Percentiles rank a stretch among this genome's conserved stretches.
Evolutionary conservation across 2,797 vertebrate genomes (phyloP).

Genomic region (Anguilla megastoma): DNA sequence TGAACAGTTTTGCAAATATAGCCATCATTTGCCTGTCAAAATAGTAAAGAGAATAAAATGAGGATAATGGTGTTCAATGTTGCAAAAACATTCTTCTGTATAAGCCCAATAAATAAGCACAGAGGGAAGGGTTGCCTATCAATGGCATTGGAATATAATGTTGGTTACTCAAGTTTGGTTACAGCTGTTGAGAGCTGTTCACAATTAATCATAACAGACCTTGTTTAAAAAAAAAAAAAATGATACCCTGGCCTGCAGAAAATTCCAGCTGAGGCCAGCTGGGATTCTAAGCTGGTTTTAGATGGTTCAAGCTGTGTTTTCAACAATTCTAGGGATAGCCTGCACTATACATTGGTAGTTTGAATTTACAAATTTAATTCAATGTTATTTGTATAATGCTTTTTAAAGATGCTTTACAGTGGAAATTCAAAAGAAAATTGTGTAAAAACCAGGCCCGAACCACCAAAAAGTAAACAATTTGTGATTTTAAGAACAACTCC

Average conservation of each 20-base stretch:
- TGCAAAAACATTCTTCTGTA: background rate
- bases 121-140: background rate
- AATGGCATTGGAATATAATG: background rate
- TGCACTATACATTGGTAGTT: background rate
- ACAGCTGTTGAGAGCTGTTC: background rate
- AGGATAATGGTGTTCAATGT: background rate
- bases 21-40: background rate
- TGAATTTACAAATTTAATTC: background rate
- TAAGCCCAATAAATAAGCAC: background rate
- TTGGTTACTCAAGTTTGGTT: background rate
- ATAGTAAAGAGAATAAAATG: background rate
- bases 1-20: no score
- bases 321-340: background rate
- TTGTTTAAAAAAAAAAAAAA: background rate
- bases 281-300: no score
- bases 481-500: no score
- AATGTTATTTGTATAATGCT: no score
- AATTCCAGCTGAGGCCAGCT: no score
- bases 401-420: no score
- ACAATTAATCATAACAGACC: background rate
- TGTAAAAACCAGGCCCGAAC: no score
- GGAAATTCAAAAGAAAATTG: no score
- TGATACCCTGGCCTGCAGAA: no score
- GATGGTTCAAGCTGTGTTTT: no score
- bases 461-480: no score